Conservation (phyloP, 1,140 invertebrate genomes). For the Caligus rogercresseyi region DNA sequence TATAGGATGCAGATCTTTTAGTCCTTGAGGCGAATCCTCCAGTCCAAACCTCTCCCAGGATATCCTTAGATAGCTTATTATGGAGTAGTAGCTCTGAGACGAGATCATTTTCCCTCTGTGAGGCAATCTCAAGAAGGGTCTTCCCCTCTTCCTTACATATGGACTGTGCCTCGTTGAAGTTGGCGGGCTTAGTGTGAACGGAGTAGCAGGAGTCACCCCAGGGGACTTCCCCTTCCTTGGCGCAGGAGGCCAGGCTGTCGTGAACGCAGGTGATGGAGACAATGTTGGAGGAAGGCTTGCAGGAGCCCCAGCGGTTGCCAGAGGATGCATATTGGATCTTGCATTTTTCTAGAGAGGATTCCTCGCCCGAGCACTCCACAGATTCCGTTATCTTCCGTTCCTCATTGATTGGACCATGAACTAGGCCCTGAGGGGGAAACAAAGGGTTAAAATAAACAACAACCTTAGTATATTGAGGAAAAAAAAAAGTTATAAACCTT, state of each 20-base stretch:
- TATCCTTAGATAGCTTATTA: background rate
- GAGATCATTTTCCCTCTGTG: conserved; percentile 41
- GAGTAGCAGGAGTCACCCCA: conserved; percentile 34
- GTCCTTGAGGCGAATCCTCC: conserved; percentile 35
- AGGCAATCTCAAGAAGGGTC: conserved; percentile 35
- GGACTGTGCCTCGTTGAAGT: conserved; percentile 31
- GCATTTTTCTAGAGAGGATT: conserved; percentile 34
- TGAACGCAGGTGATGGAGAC: conserved; percentile 27
- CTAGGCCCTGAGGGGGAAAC: conserved; percentile 20
- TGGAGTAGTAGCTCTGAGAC: conserved; percentile 36
- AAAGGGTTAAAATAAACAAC: too few relatives aligned
- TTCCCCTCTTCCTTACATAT: conserved; percentile 26
- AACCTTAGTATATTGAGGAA: too few relatives aligned
- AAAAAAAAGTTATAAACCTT: too few relatives aligned
- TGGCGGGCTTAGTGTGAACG: conserved; percentile 25
- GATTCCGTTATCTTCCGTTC: conserved; percentile 18
- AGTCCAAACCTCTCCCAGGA: conserved; percentile 32
- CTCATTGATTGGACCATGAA: conserved; percentile 23
- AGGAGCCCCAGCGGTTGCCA: conserved; percentile 27
- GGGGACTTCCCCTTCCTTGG: conserved; percentile 32
- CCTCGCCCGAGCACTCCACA: conserved; percentile 33
- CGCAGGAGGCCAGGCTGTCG: conserved; percentile 32
- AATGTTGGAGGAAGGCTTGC: conserved; percentile 29
- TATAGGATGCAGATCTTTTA: conserved; percentile 32
- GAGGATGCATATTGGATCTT: conserved; percentile 25